These are phyloP conservation scores for Tenualosa ilisha DNA, from an alignment of 2,797 vertebrate species.

Conservation along the genomic window DNA sequence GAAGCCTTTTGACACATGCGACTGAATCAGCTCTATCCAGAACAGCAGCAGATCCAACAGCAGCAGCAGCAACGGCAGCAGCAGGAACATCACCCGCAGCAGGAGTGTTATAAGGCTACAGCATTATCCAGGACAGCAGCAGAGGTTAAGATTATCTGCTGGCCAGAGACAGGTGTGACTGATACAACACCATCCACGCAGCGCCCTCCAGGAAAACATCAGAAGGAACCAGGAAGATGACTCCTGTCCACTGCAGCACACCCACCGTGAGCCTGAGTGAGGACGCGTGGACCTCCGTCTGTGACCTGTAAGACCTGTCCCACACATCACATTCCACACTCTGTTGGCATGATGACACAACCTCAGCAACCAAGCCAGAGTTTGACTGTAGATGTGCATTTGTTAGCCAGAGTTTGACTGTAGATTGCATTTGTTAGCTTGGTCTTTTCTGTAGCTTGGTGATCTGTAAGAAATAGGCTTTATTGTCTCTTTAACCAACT, in stretches of 20 bases:
- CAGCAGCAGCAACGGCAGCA: background rate
- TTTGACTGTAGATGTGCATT: background rate
- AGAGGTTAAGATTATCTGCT: too few relatives aligned
- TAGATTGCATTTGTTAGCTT: background rate
- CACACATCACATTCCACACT: constrained; percentile 17
- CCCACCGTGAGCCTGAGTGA: constrained; percentile 14
- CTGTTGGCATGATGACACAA: background rate
- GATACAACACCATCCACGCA: background rate
- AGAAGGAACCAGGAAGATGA: background rate
- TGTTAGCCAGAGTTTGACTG: background rate
- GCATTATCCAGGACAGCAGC: too few relatives aligned
- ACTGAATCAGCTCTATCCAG: too few relatives aligned
- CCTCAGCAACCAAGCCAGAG: background rate
- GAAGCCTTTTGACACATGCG: too few relatives aligned
- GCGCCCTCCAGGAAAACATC: background rate
- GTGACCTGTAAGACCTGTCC: constrained; percentile 36
- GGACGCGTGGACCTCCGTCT: constrained; percentile 29
- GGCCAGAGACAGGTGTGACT: background rate
- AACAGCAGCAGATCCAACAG: background rate
- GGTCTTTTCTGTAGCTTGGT: background rate
- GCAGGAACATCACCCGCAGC: background rate
- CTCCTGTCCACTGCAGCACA: background rate
- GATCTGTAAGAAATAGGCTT: too few relatives aligned
- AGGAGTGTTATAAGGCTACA: too few relatives aligned
- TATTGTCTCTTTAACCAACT: too few relatives aligned